These are phyloP conservation scores for Ethmia dodecea DNA, from an alignment of 2,888 invertebrate species.

Conservation along the genomic window DNA sequence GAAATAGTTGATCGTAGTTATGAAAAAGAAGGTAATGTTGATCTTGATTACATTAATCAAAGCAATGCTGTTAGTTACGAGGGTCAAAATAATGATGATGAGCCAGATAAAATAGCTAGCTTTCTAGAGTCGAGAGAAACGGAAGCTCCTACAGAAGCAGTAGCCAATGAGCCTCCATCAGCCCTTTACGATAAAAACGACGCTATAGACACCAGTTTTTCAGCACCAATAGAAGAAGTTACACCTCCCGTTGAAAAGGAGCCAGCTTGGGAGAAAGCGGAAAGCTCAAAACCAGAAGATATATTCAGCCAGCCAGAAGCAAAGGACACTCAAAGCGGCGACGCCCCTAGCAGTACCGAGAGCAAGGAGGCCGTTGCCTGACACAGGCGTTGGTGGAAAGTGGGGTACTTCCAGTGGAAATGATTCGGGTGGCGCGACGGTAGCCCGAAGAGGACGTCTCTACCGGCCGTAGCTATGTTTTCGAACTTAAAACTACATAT, in stretches of 20 bases:
- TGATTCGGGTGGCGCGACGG: constrained; percentile 65
- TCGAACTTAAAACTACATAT: constrained; percentile 1
- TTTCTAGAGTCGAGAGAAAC: not conserved
- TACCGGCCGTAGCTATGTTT: constrained; percentile 11
- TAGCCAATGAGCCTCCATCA: constrained; percentile 2
- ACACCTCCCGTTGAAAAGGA: not conserved
- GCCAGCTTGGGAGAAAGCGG: not conserved
- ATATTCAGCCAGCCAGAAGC: constrained; percentile 33
- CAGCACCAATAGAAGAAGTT: constrained; percentile 12
- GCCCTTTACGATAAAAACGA: constrained; percentile 47
- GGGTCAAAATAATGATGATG: not conserved
- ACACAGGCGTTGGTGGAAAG: constrained; percentile 46
- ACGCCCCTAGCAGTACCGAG: constrained; percentile 15
- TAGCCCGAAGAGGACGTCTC: constrained; percentile 1
- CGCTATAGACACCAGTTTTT: constrained; percentile 49
- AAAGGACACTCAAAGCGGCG: constrained; percentile 1
- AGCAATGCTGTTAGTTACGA: too few species aligned
- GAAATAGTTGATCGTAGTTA: not conserved
- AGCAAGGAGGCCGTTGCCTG: constrained; percentile 46
- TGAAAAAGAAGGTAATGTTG: not conserved
- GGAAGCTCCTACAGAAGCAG: not conserved
- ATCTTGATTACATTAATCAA: too few species aligned
- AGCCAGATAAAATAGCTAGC: not conserved
- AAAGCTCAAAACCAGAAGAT: constrained; percentile 26
- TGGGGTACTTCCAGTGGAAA: constrained; percentile 64